Evolutionary conservation across 2,113 vertebrate genomes (phyloP).

Genomic region (Eudyptes chrysolophus): DNA sequence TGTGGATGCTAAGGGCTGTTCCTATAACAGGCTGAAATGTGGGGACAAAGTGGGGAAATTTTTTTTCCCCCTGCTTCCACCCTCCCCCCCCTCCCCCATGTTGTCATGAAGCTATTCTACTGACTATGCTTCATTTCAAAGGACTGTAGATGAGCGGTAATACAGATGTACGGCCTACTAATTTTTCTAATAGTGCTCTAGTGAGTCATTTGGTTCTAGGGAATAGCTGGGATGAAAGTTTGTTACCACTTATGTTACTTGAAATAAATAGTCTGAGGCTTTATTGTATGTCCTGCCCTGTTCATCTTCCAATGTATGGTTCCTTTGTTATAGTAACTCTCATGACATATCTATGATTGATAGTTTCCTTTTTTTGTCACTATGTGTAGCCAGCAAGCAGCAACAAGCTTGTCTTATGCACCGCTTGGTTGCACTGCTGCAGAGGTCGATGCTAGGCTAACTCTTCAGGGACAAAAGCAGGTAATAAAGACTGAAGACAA

Average conservation of each 20-base stretch:
- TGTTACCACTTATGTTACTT: background rate
- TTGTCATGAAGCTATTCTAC: background rate
- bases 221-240: background rate
- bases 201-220: background rate
- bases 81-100: rapidly evolving
- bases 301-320: background rate
- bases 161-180: background rate
- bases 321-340: background rate
- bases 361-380: background rate
- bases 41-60: background rate
- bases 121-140: background rate
- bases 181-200: background rate
- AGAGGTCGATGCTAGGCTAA: background rate
- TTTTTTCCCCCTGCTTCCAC: rapidly evolving
- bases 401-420: background rate
- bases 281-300: background rate
- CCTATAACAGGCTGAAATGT: background rate
- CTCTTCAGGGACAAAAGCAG: background rate
- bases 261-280: background rate
- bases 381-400: background rate
- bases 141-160: background rate
- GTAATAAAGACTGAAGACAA: background rate
- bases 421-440: background rate
- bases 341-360: background rate
- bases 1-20: background rate